phyloP scores from a whole-genome alignment of 1,140 invertebrate genomes.

The Ectropis grisescens region DNA sequence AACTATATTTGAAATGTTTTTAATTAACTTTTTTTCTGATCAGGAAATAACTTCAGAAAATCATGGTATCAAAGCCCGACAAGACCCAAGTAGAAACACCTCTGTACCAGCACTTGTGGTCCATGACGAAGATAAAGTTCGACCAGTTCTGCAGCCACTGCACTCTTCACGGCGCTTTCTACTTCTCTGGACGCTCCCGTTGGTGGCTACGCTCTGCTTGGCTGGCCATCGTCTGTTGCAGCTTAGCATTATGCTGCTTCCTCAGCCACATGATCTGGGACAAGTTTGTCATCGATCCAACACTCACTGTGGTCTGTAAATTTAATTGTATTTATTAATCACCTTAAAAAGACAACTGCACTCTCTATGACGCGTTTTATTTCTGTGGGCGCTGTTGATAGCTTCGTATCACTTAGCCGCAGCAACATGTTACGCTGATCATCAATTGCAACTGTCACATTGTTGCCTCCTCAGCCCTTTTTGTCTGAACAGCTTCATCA shows the following conservation, averaged over 20 bases:
- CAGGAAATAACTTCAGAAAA: too few relatives aligned
- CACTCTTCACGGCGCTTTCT: slow-evolving; percentile 38
- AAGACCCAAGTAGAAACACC: too few relatives aligned
- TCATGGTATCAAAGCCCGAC: too few relatives aligned
- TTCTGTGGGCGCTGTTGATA: slow-evolving; percentile 20
- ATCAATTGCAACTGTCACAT: slow-evolving; percentile 21
- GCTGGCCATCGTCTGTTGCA: slow-evolving; percentile 19
- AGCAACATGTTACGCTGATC: too few relatives aligned
- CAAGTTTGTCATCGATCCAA: slow-evolving; percentile 39
- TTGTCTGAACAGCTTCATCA: slow-evolving; percentile 38
- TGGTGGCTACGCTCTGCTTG: slow-evolving; percentile 22
- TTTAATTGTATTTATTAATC: too few relatives aligned
- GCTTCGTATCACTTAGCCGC: slow-evolving; percentile 24
- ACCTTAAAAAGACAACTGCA: too few relatives aligned
- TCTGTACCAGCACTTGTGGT: too few relatives aligned
- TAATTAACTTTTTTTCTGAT: too few relatives aligned
- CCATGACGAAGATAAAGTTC: too few relatives aligned
- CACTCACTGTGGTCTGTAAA: slow-evolving; percentile 35
- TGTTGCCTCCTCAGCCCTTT: slow-evolving; percentile 39
- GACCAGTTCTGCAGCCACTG: slow-evolving; percentile 27
- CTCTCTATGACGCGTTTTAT: slow-evolving; percentile 39
- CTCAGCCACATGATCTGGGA: slow-evolving; percentile 49
- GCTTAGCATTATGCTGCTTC: slow-evolving; percentile 26
- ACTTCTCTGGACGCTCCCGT: slow-evolving; percentile 21
- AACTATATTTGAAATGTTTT: too few relatives aligned